Percentiles rank a stretch among this genome's conserved stretches.
Evolutionary conservation across 2,113 vertebrate species (phyloP).

Genomic region (Calidris pugnax): DNA sequence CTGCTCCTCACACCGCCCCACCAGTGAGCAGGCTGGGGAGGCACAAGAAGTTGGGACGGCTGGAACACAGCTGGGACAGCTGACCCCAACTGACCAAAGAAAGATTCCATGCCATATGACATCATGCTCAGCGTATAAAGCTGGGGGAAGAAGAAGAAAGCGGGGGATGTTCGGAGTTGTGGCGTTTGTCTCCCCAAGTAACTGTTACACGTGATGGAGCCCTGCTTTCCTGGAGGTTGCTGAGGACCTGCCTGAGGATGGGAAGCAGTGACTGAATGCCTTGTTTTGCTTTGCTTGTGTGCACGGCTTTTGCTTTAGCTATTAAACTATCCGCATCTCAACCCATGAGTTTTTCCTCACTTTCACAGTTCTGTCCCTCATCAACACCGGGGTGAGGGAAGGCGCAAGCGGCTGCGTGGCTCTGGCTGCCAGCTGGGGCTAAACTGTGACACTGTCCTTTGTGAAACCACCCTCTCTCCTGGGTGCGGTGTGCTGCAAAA

Average conservation of each 20-base stretch:
- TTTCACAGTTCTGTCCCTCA: neutral
- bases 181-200: neutral
- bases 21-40: neutral
- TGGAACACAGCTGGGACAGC: neutral
- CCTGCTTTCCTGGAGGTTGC: neutral
- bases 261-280: neutral
- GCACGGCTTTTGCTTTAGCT: neutral
- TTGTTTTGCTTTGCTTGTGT: neutral
- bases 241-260: neutral
- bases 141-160: neutral
- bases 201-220: neutral
- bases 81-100: neutral
- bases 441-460: neutral
- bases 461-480: neutral
- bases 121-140: neutral
- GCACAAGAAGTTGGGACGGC: neutral
- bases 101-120: neutral
- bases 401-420: neutral
- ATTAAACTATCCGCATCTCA: neutral
- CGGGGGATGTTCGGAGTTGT: neutral
- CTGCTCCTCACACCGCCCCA: neutral
- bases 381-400: neutral
- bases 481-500: neutral
- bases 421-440: neutral
- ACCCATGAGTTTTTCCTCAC: neutral